Base-by-base conservation (phyloP, 2,888 invertebrate genomes). In the Gonocerus acuteangulatus region DNA sequence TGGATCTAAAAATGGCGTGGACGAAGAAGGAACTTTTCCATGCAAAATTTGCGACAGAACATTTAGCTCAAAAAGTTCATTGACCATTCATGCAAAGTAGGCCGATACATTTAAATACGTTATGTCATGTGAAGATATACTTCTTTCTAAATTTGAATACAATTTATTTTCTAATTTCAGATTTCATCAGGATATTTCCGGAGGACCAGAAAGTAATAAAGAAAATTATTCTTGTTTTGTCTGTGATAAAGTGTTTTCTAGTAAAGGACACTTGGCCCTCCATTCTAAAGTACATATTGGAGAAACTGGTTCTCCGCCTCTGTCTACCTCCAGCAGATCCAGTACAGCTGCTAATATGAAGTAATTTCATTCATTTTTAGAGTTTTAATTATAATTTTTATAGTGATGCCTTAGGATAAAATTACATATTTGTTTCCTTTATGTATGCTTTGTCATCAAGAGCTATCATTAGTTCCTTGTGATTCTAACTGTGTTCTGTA, bases 201-300 rank as follows among this genome's bases (percentile, higher is more conserved):
- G 47, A n/a, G 39, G 44, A 3, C 16, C 48, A 22, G 62, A 64
- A 19, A 47, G 39, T n/a, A 62, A 64, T 6, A 54, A 47, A 34
- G 65, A 65, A 27, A 58, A 65, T 15, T 68, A 61, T 61, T 51
- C 65, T 19, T 69, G 67, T 57, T 67, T 62, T 23, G 66, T 68
- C 15, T 69, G 68, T 48, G 68, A 67, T 4, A 75, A 75, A 65
- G 74, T 75, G 3, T 76, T 76, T 65, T 75, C 75, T 66, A 75
- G 75, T 15, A 76, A 76, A 66, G 76, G 76, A 22, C 76, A 76
- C 60, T 67, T 76, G 48, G 75, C 76, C 18, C 69, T 75, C 21
- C 76, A 76, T 58, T 74, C 74, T 23, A 70, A 74, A 47, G 75
- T 75, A 63, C 76, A 76, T 65, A 74, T 72, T 6, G 75, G 74